These are phyloP conservation scores for Lepidurus apus DNA, from an alignment of 1,140 invertebrate species.

Conservation along the genomic window DNA sequence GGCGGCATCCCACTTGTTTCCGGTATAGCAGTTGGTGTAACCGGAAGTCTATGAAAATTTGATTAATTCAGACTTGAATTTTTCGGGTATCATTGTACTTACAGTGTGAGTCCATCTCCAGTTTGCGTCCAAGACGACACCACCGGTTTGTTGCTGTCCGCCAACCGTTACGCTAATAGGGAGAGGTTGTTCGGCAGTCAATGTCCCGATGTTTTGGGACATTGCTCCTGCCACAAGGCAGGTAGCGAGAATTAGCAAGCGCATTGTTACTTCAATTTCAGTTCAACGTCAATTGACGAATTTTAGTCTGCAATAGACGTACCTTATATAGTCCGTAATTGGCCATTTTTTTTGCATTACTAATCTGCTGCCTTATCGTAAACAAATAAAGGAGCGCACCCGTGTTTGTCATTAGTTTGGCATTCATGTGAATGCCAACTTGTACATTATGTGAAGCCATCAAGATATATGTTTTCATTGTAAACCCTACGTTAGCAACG, in stretches of 20 bases:
- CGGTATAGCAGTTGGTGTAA: slow-evolving; percentile 37
- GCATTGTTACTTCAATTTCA: slow-evolving; percentile 18
- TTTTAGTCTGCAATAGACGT: background rate
- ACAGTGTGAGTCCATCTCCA: slow-evolving; percentile 37
- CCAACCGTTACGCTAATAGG: slow-evolving; percentile 33
- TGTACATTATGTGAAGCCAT: too few species aligned
- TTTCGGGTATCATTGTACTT: background rate
- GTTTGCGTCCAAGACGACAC: slow-evolving; percentile 36
- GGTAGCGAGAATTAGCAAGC: slow-evolving; percentile 30
- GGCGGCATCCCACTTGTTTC: slow-evolving; percentile 36
- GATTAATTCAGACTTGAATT: background rate
- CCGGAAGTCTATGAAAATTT: slow-evolving; percentile 27
- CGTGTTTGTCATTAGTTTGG: too few species aligned
- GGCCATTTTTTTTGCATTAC: too few species aligned
- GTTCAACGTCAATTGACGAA: background rate
- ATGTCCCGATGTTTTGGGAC: slow-evolving; percentile 35
- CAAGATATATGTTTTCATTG: too few species aligned
- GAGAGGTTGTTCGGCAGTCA: slow-evolving; percentile 33
- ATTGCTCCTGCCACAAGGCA: slow-evolving; percentile 31
- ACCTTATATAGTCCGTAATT: background rate
- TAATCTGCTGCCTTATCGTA: too few species aligned
- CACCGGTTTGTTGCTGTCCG: slow-evolving; percentile 29
- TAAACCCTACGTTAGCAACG: too few species aligned
- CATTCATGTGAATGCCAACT: too few species aligned
- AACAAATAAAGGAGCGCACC: too few species aligned